Conservation (phyloP, 2,113 vertebrate species). For the Cynoglossus semilaevis region DNA sequence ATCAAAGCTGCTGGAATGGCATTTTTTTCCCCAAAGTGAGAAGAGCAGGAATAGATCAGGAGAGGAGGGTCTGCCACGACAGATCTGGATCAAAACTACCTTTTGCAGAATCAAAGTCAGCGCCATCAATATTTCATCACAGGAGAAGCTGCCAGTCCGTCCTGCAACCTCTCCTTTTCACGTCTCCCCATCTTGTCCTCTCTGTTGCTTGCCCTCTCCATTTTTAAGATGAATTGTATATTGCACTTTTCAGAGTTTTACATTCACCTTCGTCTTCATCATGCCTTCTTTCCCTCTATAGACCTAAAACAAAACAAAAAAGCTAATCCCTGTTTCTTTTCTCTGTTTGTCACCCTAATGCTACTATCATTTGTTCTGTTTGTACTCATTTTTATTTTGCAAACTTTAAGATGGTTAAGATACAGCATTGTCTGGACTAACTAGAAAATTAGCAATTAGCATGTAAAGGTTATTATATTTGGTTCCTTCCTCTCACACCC, state of each 20-base stretch:
- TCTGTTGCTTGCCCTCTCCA: conserved; percentile 2
- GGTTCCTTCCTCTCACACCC: too few relatives aligned
- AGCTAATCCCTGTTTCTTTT: too few relatives aligned
- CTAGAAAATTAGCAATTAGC: too few relatives aligned
- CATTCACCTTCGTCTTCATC: too few relatives aligned
- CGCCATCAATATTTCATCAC: conserved; percentile 69
- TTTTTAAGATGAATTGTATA: background rate
- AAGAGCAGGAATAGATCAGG: conserved; percentile 45
- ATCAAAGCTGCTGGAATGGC: conserved; percentile 57
- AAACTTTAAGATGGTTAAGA: too few relatives aligned
- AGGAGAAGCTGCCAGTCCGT: conserved; percentile 40
- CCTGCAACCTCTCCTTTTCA: conserved; percentile 26
- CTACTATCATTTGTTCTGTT: too few relatives aligned
- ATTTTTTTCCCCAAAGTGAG: conserved; percentile 48
- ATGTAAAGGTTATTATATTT: too few relatives aligned
- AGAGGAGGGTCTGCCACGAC: conserved; percentile 40
- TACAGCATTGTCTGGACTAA: too few relatives aligned
- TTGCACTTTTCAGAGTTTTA: background rate
- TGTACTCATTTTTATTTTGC: too few relatives aligned
- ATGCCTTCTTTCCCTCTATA: too few relatives aligned
- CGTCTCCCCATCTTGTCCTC: conserved; percentile 11
- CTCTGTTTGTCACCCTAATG: too few relatives aligned
- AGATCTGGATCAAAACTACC: conserved; percentile 68
- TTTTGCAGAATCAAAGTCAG: conserved; percentile 69
- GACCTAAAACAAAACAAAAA: too few relatives aligned